These are phyloP conservation scores for Melanotaenia pygmaea DNA, from an alignment of 2,797 vertebrate genomes.

Conservation along the genomic window DNA sequence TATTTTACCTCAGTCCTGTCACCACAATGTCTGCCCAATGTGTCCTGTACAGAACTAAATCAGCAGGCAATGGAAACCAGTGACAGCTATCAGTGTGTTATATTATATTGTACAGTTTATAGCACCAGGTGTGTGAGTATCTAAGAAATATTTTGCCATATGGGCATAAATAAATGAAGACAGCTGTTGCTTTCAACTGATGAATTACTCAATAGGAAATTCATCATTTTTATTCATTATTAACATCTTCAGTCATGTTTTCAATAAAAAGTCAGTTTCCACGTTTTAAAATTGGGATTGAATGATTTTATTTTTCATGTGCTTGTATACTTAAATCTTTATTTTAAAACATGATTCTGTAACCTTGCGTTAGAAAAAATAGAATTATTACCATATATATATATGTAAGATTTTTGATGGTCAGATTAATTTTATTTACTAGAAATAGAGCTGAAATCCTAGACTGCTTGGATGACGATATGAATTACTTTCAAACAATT, in stretches of 20 bases:
- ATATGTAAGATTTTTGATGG: too few species aligned
- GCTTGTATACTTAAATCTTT: background rate
- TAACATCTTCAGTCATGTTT: background rate
- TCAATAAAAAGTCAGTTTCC: background rate
- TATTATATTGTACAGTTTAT: constrained; percentile 29
- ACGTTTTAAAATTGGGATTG: background rate
- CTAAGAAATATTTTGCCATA: background rate
- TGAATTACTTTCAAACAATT: constrained; percentile 1
- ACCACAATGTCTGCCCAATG: constrained; percentile 46
- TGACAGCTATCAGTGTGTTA: constrained; percentile 35
- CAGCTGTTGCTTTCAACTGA: background rate
- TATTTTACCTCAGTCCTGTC: constrained; percentile 59
- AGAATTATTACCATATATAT: background rate
- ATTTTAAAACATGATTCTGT: background rate
- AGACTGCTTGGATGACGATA: background rate
- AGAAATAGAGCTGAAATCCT: background rate
- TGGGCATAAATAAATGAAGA: constrained; percentile 1
- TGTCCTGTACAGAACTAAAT: constrained; percentile 45
- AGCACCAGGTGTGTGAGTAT: background rate
- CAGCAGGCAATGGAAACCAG: constrained; percentile 49
- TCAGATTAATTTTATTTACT: background rate
- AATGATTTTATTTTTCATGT: background rate
- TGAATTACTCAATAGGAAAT: background rate
- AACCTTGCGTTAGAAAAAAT: background rate
- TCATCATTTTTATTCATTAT: background rate